Evolutionary conservation across 1,140 invertebrate genomes (phyloP), one percentile per base, ranked within the genome.

Genomic region (Rhyzopertha dominica): DNA sequence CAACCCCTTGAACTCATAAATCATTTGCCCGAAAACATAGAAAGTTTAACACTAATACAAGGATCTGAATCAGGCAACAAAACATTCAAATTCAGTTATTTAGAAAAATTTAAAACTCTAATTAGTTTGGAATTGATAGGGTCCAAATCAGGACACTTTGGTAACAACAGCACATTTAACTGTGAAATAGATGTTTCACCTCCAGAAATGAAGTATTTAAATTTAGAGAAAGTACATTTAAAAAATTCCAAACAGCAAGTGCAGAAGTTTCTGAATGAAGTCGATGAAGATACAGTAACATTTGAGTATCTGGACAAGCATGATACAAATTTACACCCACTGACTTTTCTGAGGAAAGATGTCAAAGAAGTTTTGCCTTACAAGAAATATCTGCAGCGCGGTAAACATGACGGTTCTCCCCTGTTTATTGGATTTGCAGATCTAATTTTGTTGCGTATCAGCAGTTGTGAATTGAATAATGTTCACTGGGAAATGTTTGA

Each of bases 401-500:
- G 70, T 70, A 71, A 75, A 42, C 70, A 71, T 40, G 56, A 67
- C 13, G 57, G 60, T 26, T 48, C 73, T 63, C 57, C 68, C 17
- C 58, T 73, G 56, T 82, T 84, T 51, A 72, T 74, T 24, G 75
- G 73, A 12, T 71, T 81, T 40, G 61, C 63, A 18, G 65, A 66
- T 39, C 59, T 84, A 10, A 68, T 72, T 20, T 72, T 81, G 34
- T 53, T 84, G 23, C 63, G 79, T 49, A 72, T 81, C 2, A 70
- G 72, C 13, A 66, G 70, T 17, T 84, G 81, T 51, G 67, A 74
- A 16, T 49, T 84, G 14, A 71, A 74, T 48, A 72, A 78, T 49
- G 62, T 84, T 42, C 74, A 76, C 38, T 83, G 81, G 79, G 77
- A 82, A 58, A 80, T 83, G 75, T 82, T 84, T 54, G 75, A 81